Conservation (phyloP, 1,140 invertebrate species). For the Drosophila tropicalis region DNA sequence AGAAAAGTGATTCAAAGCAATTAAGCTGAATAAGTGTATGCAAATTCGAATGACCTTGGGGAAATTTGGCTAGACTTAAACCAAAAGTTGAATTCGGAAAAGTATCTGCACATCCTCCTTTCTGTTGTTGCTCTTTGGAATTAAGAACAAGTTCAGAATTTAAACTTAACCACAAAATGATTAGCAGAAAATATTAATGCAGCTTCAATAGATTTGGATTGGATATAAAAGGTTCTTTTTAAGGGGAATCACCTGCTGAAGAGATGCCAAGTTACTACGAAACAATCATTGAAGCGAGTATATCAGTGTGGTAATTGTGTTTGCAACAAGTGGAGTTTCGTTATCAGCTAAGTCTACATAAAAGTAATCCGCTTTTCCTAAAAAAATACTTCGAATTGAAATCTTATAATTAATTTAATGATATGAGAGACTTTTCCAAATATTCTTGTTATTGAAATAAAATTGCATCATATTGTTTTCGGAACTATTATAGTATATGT, state of each 20-base stretch:
- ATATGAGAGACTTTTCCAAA: too few relatives aligned
- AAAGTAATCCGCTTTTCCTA: too few relatives aligned
- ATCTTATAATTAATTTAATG: too few relatives aligned
- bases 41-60: slow-evolving; percentile 52
- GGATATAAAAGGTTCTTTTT: too few relatives aligned
- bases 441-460: too few relatives aligned
- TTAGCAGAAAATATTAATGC: slow-evolving; percentile 5
- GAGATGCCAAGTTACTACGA: not conserved
- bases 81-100: not conserved
- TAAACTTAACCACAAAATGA: slow-evolving; percentile 40
- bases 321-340: too few relatives aligned
- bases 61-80: not conserved
- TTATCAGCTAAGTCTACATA: too few relatives aligned
- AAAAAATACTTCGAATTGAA: too few relatives aligned
- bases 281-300: not conserved
- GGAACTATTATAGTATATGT: too few relatives aligned
- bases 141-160: slow-evolving; percentile 22
- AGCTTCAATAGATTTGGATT: not conserved
- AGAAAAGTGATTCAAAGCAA: slow-evolving; percentile 62
- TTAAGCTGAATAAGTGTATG: slow-evolving; percentile 49
- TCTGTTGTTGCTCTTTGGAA: not conserved
- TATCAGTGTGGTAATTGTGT: not conserved
- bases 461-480: too few relatives aligned
- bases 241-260: slow-evolving; percentile 21
- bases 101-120: slow-evolving; percentile 10